Conservation (phyloP, 1,140 invertebrate species). For the Drosophila obscura region DNA sequence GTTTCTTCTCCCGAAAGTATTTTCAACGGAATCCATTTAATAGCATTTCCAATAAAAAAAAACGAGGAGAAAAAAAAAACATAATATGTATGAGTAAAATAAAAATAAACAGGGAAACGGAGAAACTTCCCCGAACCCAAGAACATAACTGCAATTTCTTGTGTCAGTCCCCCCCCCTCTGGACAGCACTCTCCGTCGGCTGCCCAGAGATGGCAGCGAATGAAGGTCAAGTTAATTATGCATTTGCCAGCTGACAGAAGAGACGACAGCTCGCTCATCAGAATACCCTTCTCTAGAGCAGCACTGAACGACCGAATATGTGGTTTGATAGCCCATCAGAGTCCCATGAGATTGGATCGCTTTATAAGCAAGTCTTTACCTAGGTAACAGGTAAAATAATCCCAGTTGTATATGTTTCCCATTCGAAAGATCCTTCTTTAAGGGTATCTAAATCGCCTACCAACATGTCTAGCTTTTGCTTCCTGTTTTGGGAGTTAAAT, state of each 20-base stretch:
- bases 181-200: too few species aligned
- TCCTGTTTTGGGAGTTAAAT: constrained; percentile 58
- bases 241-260: constrained; percentile 68
- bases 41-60: constrained; percentile 38
- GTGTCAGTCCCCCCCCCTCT: not conserved
- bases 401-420: too few species aligned
- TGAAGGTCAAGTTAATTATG: constrained; percentile 75
- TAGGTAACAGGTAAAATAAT: too few species aligned
- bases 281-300: too few species aligned
- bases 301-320: too few species aligned
- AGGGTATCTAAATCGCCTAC: too few species aligned
- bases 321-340: too few species aligned
- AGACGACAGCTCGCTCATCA: not conserved
- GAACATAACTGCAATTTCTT: constrained; percentile 50
- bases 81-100: constrained; percentile 12
- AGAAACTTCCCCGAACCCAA: not conserved
- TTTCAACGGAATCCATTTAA: constrained; percentile 50
- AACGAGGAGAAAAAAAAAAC: constrained; percentile 19
- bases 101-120: constrained; percentile 8
- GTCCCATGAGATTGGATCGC: too few species aligned
- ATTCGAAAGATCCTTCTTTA: too few species aligned
- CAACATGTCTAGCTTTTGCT: constrained; percentile 6
- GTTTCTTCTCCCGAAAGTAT: constrained; percentile 41
- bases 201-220: not conserved
- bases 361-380: too few species aligned